A percentile compares a stretch with the other conserved stretches of the same genome.
phyloP scores from a whole-genome alignment of 2,113 vertebrate species.

The Martes martes region DNA sequence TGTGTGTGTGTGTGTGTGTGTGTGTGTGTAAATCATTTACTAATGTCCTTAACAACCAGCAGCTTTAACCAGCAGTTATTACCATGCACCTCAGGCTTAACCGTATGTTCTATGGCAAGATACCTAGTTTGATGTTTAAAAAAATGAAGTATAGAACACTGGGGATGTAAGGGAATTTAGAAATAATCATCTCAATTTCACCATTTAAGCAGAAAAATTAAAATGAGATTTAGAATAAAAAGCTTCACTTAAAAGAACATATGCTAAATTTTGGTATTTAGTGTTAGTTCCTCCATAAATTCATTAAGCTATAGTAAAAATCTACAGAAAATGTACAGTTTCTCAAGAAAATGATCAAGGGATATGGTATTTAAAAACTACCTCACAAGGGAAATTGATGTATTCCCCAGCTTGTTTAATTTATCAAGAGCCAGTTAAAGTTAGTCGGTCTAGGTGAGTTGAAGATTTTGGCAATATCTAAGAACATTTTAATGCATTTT shows the following conservation, averaged over 20 bases:
- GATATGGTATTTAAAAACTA: background rate
- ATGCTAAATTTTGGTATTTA: background rate
- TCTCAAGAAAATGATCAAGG: background rate
- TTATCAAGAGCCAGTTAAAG: background rate
- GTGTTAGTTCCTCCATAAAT: background rate
- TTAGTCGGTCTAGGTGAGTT: background rate
- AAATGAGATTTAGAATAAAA: background rate
- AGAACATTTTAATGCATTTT: conserved; percentile 23
- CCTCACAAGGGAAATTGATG: background rate
- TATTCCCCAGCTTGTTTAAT: background rate
- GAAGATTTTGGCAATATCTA: background rate
- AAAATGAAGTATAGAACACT: background rate
- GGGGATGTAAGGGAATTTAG: background rate
- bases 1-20: no score
- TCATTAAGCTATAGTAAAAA: background rate
- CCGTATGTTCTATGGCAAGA: background rate
- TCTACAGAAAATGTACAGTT: background rate
- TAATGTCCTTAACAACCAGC: background rate
- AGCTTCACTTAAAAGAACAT: background rate
- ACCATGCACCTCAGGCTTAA: background rate
- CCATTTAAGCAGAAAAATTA: background rate
- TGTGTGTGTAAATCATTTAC: background rate
- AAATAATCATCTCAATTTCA: background rate
- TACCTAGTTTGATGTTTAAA: background rate
- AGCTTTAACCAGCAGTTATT: background rate